Evolutionary conservation across 2,888 invertebrate species (phyloP).

Genomic region (Drosophila mettleri): DNA sequence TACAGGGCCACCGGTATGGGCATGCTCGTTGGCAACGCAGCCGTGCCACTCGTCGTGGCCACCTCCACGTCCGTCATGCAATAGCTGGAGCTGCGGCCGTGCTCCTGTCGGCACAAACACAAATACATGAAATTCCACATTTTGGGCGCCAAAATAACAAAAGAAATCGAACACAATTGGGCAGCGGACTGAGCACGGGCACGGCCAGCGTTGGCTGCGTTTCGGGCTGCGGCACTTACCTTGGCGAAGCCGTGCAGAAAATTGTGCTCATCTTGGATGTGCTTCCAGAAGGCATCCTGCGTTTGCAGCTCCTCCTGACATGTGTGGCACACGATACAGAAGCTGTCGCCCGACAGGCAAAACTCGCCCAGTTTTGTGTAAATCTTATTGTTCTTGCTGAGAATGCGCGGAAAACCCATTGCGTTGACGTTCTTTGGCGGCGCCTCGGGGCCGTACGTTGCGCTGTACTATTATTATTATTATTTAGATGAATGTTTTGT

Average conservation of each 20-base stretch:
- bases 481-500: constrained; percentile 62
- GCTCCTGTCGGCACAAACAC: constrained; percentile 55
- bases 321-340: constrained; percentile 82
- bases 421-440: constrained; percentile 54
- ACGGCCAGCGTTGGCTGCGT: too few species aligned
- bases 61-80: constrained; percentile 77
- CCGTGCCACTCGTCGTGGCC: constrained; percentile 28
- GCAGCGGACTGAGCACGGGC: neutral
- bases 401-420: constrained; percentile 83
- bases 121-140: constrained; percentile 1
- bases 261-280: constrained; percentile 83
- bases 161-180: neutral
- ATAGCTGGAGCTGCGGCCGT: constrained; percentile 71
- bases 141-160: constrained; percentile 49
- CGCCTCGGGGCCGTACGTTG: constrained; percentile 47
- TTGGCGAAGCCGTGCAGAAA: constrained; percentile 80
- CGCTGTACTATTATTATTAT: constrained; percentile 65
- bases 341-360: constrained; percentile 81
- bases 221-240: constrained; percentile 50
- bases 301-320: constrained; percentile 82
- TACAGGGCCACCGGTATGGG: constrained; percentile 70
- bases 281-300: constrained; percentile 83
- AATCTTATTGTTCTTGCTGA: constrained; percentile 83
- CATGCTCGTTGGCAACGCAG: constrained; percentile 37
- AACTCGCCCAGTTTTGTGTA: constrained; percentile 82